These are phyloP conservation scores for Oscheius sp. DNA, from an alignment of 1,140 invertebrate genomes.

Conservation along the genomic window DNA sequence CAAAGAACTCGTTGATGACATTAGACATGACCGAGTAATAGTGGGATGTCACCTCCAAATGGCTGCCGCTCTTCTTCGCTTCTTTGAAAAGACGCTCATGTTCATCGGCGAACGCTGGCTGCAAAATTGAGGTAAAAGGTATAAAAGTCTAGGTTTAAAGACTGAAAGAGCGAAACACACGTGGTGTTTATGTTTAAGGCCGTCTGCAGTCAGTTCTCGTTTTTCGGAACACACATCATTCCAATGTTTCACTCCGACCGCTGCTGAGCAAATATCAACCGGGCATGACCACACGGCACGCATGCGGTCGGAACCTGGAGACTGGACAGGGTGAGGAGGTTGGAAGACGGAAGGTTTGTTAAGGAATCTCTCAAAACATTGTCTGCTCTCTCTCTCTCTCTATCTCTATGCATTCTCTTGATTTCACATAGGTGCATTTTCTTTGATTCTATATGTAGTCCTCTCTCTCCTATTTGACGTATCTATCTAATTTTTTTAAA, in stretches of 20 bases:
- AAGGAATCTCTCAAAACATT: too few species aligned
- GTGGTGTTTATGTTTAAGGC: neutral
- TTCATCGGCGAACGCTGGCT: slow-evolving; percentile 49
- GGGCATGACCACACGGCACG: too few species aligned
- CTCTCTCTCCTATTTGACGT: too few species aligned
- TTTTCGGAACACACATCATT: neutral
- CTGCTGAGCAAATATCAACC: neutral
- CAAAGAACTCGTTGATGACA: slow-evolving; percentile 59
- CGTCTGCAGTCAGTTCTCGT: neutral
- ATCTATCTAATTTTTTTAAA: too few species aligned
- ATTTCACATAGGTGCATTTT: too few species aligned
- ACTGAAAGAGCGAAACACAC: neutral
- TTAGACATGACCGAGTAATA: slow-evolving; percentile 60
- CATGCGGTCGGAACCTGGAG: too few species aligned
- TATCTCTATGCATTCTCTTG: too few species aligned
- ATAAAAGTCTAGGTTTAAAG: neutral
- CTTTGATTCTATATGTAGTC: too few species aligned
- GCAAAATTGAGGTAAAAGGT: slow-evolving; percentile 20
- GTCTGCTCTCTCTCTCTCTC: too few species aligned
- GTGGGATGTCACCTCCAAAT: slow-evolving; percentile 54
- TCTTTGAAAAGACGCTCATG: slow-evolving; percentile 51
- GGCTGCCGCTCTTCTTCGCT: slow-evolving; percentile 41
- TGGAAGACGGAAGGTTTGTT: too few species aligned
- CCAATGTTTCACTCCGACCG: neutral
- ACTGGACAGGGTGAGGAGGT: too few species aligned